Evolutionary conservation across 1,140 invertebrate species (phyloP), one percentile per base, ranked within the genome.

Genomic region (Drosophila prosaltans): DNA sequence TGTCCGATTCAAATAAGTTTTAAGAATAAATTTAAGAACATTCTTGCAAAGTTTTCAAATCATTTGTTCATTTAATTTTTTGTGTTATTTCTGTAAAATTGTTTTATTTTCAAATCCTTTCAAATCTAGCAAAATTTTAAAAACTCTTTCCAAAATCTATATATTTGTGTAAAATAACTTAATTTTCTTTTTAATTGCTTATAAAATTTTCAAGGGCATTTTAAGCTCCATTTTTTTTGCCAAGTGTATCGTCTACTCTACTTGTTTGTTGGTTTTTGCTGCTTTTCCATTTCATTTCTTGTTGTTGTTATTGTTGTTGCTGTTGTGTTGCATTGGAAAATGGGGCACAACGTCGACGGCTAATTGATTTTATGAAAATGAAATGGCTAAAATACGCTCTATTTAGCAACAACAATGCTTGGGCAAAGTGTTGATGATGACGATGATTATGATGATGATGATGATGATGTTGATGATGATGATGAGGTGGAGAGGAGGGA

Each of bases 311-410:
- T 51, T 63, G 41, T 51, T 51, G 2, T 2, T 36, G 1, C 2
- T 28, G 30, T 62, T 43, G 45, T 51, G 45, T 51, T 51, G 45
- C 45, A 51, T 51, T 51, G 45, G 30, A 64, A 64, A 64, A 64
- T 64, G 45, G 62, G 70, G 59, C 76, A 78, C 76, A 78, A 65
- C 73, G 39, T 64, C 76, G 64, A 76, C 76, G 76, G 77, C 76
- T 81, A 75, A 80, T 74, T 76, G 67, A 68, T 80, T 75, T 73
- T 79, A 77, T 72, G 82, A 80, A 88, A 74, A 72, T 89, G 80
- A 83, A 89, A 89, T 89, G 83, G 83, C 84, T 80, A 84, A 84
- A 88, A 80, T 84, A 78, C 77, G 84, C 84, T 89, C 84, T 88
- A 88, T 88, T 88, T 88, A 76, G 74, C 84, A 88, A 80, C 80